A percentile compares a stretch with the other conserved stretches of the same genome.
These are phyloP conservation scores for Micrastur ruficollis DNA, from an alignment of 2,797 vertebrate species.

Conservation along the genomic window DNA sequence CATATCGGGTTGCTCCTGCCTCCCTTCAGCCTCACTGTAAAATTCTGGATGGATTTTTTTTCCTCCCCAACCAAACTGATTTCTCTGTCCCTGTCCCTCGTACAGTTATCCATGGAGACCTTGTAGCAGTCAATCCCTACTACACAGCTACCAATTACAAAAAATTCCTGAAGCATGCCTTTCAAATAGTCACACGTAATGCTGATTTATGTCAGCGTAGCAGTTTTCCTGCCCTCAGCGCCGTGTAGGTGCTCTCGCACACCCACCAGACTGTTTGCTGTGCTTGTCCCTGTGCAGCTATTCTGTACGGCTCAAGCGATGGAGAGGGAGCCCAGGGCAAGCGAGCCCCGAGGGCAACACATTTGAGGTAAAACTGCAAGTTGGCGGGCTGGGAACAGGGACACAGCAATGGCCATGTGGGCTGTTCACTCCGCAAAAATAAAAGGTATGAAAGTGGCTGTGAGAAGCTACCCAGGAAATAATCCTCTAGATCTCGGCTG, in stretches of 20 bases:
- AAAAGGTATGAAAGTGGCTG: neutral
- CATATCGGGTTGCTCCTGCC: neutral
- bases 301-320: neutral
- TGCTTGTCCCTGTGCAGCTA: neutral
- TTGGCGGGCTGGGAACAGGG: neutral
- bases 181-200: accelerated
- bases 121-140: accelerated
- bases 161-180: neutral
- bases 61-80: neutral
- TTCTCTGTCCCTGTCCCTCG: neutral
- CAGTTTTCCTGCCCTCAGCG: neutral
- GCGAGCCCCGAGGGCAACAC: neutral
- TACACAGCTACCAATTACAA: neutral
- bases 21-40: neutral
- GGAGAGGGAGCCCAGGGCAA: neutral
- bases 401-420: neutral
- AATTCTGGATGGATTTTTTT: neutral
- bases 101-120: neutral
- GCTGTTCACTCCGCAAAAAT: neutral
- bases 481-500: neutral
- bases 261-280: neutral
- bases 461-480: neutral
- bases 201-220: neutral
- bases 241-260: neutral
- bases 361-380: neutral